These are phyloP conservation scores for Heliconius charithonia DNA, from an alignment of 2,888 invertebrate species.

Conservation along the genomic window DNA sequence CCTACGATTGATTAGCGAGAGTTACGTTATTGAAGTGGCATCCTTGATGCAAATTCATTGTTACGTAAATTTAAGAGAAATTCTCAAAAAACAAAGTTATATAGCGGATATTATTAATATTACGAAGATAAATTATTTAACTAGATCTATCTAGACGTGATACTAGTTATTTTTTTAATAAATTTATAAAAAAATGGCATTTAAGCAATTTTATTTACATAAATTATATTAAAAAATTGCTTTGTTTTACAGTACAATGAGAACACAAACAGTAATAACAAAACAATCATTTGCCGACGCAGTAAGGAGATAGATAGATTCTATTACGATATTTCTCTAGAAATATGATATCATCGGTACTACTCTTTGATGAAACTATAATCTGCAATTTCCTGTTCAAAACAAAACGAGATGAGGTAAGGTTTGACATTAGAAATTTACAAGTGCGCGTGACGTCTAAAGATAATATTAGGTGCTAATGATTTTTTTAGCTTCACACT, in stretches of 20 bases:
- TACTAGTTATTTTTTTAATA: too few relatives aligned
- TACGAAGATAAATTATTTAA: too few relatives aligned
- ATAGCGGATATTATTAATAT: too few relatives aligned
- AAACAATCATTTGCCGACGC: not conserved
- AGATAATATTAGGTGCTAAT: not conserved
- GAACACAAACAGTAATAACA: not conserved
- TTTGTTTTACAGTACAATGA: not conserved
- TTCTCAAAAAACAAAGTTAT: too few relatives aligned
- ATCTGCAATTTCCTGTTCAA: slow-evolving; percentile 10
- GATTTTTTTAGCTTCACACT: too few relatives aligned
- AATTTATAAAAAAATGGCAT: too few relatives aligned
- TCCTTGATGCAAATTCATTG: not conserved
- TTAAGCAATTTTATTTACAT: too few relatives aligned
- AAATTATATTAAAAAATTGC: too few relatives aligned
- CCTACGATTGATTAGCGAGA: slow-evolving; percentile 15
- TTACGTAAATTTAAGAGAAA: not conserved
- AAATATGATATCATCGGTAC: slow-evolving; percentile 16
- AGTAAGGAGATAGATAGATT: not conserved
- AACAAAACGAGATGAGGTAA: slow-evolving; percentile 4
- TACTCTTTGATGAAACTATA: not conserved
- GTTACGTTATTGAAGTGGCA: slow-evolving; percentile 8
- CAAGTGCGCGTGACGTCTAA: not conserved
- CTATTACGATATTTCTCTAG: not conserved
- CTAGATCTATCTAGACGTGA: too few relatives aligned
- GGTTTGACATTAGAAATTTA: not conserved